These are phyloP conservation scores for Eufriesea mexicana DNA, from an alignment of 1,140 invertebrate species.

Conservation along the genomic window DNA sequence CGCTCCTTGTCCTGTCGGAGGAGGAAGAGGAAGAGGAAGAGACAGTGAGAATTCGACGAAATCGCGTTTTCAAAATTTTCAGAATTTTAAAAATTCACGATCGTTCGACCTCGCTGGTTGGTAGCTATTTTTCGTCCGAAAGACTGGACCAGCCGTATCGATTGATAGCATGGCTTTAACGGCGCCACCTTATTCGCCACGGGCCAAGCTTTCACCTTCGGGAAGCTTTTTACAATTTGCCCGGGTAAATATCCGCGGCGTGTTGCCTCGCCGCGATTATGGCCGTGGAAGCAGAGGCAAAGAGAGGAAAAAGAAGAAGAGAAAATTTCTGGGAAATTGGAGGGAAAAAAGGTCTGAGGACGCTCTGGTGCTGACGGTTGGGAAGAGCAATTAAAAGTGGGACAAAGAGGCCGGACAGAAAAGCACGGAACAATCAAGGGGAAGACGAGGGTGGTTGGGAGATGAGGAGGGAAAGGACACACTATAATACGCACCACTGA, in stretches of 20 bases:
- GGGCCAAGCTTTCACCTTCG: neutral
- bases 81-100: too few relatives aligned
- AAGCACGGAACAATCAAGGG: constrained; percentile 9
- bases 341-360: constrained; percentile 7
- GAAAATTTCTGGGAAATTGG: constrained; percentile 38
- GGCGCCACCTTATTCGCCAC: constrained; percentile 20
- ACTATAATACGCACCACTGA: constrained; percentile 18
- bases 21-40: too few relatives aligned
- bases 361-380: constrained; percentile 1
- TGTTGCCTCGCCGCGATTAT: constrained; percentile 21
- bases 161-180: neutral
- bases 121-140: neutral
- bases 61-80: too few relatives aligned
- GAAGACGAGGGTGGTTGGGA: neutral
- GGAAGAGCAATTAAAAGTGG: constrained; percentile 44
- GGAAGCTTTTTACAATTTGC: constrained; percentile 21
- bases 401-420: constrained; percentile 21
- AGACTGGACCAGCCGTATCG: neutral
- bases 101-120: too few relatives aligned
- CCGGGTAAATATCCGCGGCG: constrained; percentile 8
- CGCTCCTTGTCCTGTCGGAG: too few relatives aligned
- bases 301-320: neutral
- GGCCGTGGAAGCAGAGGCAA: too few relatives aligned
- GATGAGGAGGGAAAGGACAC: neutral
- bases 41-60: neutral